Percentiles rank a stretch among this genome's conserved stretches.
phyloP scores from a whole-genome alignment of 2,888 invertebrate species.

The Chromoteleia sp. region DNA sequence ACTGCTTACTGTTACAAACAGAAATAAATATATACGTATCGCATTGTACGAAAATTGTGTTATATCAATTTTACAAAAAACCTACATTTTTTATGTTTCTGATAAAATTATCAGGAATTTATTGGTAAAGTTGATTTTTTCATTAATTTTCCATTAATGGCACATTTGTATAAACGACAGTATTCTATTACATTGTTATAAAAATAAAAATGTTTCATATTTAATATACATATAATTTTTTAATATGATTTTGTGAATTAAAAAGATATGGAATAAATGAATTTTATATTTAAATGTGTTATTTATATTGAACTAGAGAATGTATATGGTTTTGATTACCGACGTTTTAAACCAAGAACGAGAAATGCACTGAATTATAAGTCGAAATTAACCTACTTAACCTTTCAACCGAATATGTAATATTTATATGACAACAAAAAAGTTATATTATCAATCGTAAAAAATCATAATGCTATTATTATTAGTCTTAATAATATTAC shows the following conservation, averaged over 20 bases:
- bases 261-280: background rate
- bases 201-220: too few species aligned
- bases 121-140: too few species aligned
- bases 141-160: too few species aligned
- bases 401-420: constrained; percentile 22
- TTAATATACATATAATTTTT: background rate
- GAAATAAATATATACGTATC: constrained; percentile 27
- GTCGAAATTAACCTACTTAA: constrained; percentile 43
- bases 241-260: background rate
- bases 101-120: too few species aligned
- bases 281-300: background rate
- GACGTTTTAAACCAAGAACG: constrained; percentile 2
- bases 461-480: too few species aligned
- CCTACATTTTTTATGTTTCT: background rate
- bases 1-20: constrained; percentile 17
- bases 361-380: constrained; percentile 38
- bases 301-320: constrained; percentile 5
- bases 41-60: constrained; percentile 14
- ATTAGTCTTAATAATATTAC: too few species aligned
- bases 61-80: constrained; percentile 5
- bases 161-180: too few species aligned
- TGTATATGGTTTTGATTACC: constrained; percentile 11
- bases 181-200: too few species aligned
- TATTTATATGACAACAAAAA: constrained; percentile 1
- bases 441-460: constrained; percentile 1